These are phyloP conservation scores for Akabosia matsudoensis DNA, from an alignment of 1,140 invertebrate species.

Conservation along the genomic window DNA sequence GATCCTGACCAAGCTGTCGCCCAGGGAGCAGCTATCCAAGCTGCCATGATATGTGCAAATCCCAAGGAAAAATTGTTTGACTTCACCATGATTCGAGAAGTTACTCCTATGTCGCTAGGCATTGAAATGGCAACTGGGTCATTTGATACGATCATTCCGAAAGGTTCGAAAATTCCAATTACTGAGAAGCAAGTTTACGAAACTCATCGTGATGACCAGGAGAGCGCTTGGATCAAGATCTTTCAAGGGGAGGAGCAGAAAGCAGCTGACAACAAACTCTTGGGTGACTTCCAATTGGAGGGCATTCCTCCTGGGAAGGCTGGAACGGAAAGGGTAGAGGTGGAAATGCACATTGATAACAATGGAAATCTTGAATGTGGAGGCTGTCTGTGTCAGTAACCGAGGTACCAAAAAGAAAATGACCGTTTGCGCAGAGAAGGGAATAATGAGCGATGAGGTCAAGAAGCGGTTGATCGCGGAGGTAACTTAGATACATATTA, in stretches of 20 bases:
- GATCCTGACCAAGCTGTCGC: constrained; percentile 60
- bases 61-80: not conserved
- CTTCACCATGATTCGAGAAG: not conserved
- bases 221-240: constrained; percentile 54
- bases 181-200: constrained; percentile 61
- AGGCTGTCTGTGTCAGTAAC: not conserved
- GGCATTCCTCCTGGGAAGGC: constrained; percentile 28
- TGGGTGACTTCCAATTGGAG: constrained; percentile 31
- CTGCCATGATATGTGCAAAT: constrained; percentile 48
- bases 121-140: not conserved
- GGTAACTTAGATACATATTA: not conserved
- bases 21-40: constrained; percentile 55
- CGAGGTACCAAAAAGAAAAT: not conserved
- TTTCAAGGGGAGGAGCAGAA: constrained; percentile 27
- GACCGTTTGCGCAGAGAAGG: not conserved
- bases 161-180: constrained; percentile 60
- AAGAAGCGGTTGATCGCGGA: not conserved
- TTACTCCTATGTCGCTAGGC: constrained; percentile 25
- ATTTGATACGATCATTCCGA: constrained; percentile 1
- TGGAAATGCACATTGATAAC: constrained; percentile 28
- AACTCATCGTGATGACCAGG: constrained; percentile 63
- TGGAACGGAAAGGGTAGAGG: constrained; percentile 16
- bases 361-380: constrained; percentile 30
- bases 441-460: not conserved
- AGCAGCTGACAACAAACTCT: constrained; percentile 10